Conservation (phyloP, 2,797 vertebrate genomes). For the Helicolenus hilgendorfi region DNA sequence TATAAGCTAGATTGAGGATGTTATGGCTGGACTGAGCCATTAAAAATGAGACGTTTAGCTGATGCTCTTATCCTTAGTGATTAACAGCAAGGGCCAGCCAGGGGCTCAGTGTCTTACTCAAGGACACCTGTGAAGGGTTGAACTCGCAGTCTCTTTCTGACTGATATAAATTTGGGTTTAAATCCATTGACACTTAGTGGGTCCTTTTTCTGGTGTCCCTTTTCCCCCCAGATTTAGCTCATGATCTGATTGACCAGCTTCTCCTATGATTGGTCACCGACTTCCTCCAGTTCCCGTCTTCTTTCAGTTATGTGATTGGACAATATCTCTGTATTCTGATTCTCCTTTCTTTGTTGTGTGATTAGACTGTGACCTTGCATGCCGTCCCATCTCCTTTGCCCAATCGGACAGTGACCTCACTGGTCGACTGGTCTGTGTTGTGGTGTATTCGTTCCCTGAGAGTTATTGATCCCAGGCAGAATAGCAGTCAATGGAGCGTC, state of each 20-base stretch:
- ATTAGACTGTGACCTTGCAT: slow-evolving; percentile 74
- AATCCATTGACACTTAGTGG: not conserved
- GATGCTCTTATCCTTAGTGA: slow-evolving; percentile 53
- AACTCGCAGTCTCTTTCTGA: not conserved
- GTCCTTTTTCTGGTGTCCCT: slow-evolving; percentile 9
- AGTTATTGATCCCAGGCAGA: slow-evolving; percentile 83
- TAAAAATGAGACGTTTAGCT: slow-evolving; percentile 53
- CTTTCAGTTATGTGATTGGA: slow-evolving; percentile 32
- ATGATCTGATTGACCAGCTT: slow-evolving; percentile 22
- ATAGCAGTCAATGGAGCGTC: slow-evolving; percentile 84
- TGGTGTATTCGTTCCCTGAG: slow-evolving; percentile 69
- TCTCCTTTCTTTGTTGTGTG: slow-evolving; percentile 15
- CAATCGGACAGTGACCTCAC: slow-evolving; percentile 76
- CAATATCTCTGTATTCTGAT: not conserved
- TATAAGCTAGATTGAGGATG: slow-evolving; percentile 42
- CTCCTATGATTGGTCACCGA: slow-evolving; percentile 37
- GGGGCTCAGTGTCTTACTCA: slow-evolving; percentile 27
- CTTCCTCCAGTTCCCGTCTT: slow-evolving; percentile 28
- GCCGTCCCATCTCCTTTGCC: slow-evolving; percentile 45
- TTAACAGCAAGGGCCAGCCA: slow-evolving; percentile 13
- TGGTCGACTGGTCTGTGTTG: slow-evolving; percentile 68
- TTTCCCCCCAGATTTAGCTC: slow-evolving; percentile 13
- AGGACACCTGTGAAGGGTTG: slow-evolving; percentile 26
- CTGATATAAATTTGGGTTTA: not conserved
- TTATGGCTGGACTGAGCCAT: slow-evolving; percentile 50